These are phyloP conservation scores for Nomada hirtipes DNA, from an alignment of 2,888 invertebrate species.

Conservation along the genomic window DNA sequence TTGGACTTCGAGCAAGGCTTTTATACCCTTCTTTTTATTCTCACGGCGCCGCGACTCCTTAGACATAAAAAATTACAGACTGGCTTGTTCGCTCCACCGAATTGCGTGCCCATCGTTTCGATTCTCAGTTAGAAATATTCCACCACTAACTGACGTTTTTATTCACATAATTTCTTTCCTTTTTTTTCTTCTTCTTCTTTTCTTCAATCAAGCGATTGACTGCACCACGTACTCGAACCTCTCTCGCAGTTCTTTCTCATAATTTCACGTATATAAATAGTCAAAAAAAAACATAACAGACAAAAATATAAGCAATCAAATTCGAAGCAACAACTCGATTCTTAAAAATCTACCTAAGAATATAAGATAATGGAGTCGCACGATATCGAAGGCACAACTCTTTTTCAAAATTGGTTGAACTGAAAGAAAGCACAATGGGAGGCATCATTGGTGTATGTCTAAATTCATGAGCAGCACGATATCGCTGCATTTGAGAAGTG, in stretches of 20 bases:
- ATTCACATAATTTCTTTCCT: not conserved
- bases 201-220: not conserved
- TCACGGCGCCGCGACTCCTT: constrained; percentile 30
- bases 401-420: constrained; percentile 65
- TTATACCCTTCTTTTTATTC: constrained; percentile 5
- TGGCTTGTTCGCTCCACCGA: not conserved
- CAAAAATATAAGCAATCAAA: constrained; percentile 63
- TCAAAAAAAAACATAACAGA: constrained; percentile 56
- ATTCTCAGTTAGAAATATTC: constrained; percentile 30
- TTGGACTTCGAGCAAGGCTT: constrained; percentile 46
- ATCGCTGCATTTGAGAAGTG: constrained; percentile 42
- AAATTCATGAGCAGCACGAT: constrained; percentile 49
- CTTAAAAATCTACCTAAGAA: constrained; percentile 69
- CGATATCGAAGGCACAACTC: constrained; percentile 73
- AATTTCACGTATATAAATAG: constrained; percentile 25
- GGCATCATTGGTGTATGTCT: constrained; percentile 67
- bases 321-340: constrained; percentile 64
- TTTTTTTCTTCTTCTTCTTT: not conserved
- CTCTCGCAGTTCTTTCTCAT: constrained; percentile 8
- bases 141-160: not conserved
- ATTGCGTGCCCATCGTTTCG: constrained; percentile 5
- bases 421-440: constrained; percentile 72
- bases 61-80: constrained; percentile 7
- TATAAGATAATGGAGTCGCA: constrained; percentile 68
- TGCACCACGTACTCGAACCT: constrained; percentile 12